phyloP scores from a whole-genome alignment of 2,113 vertebrate genomes.

The Siniperca knerii region DNA sequence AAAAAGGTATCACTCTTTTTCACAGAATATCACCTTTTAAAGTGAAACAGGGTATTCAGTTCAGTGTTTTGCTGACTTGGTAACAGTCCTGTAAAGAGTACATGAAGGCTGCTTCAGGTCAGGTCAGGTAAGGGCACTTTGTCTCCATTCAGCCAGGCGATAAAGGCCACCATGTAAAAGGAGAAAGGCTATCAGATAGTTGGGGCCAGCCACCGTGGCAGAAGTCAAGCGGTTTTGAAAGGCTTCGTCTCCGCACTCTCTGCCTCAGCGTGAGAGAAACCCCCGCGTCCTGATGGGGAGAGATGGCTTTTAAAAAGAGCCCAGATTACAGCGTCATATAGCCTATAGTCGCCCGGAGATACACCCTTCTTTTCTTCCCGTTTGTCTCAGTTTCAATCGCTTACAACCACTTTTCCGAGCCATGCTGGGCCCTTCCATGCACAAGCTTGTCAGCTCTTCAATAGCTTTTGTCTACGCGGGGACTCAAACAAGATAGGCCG shows the following conservation, averaged over 20 bases:
- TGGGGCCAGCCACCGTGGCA: constrained; percentile 75
- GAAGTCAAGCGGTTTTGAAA: constrained; percentile 74
- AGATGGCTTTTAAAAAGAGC: constrained; percentile 79
- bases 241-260: constrained; percentile 52
- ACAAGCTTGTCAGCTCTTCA: constrained; percentile 75
- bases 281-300: constrained; percentile 58
- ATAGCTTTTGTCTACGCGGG: constrained; percentile 75
- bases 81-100: not conserved
- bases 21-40: too few relatives aligned
- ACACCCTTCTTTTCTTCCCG: constrained; percentile 71
- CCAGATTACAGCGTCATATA: constrained; percentile 75
- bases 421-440: constrained; percentile 68
- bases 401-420: constrained; percentile 60
- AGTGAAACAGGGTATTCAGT: not conserved
- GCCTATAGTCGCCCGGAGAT: constrained; percentile 47
- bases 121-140: constrained; percentile 64
- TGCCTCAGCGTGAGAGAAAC: constrained; percentile 65
- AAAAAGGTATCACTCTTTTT: too few relatives aligned
- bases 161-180: constrained; percentile 81
- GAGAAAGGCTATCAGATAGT: constrained; percentile 85
- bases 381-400: constrained; percentile 71
- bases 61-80: not conserved
- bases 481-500: constrained; percentile 66
- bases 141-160: constrained; percentile 72
- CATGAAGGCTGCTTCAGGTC: constrained; percentile 26